Evolutionary conservation across 2,797 vertebrate species (phyloP).

Genomic region (Serranus cabrilla): DNA sequence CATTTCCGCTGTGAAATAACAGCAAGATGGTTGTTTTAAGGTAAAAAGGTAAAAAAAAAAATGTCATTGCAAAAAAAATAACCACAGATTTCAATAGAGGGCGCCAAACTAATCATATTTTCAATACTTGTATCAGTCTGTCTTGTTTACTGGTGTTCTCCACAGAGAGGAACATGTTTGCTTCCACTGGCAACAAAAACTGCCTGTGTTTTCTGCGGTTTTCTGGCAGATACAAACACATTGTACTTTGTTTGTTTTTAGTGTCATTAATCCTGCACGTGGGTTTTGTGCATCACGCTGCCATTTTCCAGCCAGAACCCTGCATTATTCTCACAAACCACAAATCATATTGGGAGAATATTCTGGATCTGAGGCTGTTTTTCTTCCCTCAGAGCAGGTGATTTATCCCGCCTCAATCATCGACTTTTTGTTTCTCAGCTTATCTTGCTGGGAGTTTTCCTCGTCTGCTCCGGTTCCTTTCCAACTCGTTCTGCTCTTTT

Average conservation of each 20-base stretch:
- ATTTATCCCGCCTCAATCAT: conserved; percentile 43
- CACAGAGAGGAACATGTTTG: not conserved
- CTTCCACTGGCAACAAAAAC: not conserved
- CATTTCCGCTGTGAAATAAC: not conserved
- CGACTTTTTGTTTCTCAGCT: conserved; percentile 10
- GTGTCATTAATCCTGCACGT: conserved; percentile 12
- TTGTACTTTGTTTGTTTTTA: not conserved
- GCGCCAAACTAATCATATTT: conserved; percentile 38
- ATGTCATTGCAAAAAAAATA: not conserved
- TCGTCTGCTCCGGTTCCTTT: conserved; percentile 4
- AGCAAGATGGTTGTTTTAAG: no score
- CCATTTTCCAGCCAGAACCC: conserved; percentile 19
- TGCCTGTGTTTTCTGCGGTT: not conserved
- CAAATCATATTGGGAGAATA: conserved; percentile 20
- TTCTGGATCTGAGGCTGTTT: conserved; percentile 35
- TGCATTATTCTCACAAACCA: conserved; percentile 31
- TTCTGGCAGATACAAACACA: not conserved
- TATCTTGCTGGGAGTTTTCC: conserved; percentile 27
- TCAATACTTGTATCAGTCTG: not conserved
- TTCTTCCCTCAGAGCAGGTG: conserved; percentile 44
- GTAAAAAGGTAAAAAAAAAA: no score
- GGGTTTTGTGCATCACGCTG: conserved; percentile 1
- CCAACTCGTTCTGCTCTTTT: conserved; percentile 18
- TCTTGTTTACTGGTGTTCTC: conserved; percentile 24
- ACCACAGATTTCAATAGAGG: conserved; percentile 48